Conservation (phyloP, 2,797 vertebrate genomes). For the Chiloscyllium punctatum region DNA sequence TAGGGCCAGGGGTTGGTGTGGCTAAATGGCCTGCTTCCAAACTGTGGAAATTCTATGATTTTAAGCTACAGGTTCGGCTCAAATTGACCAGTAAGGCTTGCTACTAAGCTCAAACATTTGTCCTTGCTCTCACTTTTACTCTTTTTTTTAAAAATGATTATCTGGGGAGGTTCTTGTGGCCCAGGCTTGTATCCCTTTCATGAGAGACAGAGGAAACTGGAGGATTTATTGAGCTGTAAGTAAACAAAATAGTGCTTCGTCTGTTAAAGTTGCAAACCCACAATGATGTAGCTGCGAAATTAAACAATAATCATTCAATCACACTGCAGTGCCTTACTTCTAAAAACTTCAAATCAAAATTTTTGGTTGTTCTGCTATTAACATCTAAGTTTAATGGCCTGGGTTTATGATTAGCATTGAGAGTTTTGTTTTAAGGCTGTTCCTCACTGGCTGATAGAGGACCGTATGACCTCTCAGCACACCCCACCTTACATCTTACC, state of each 20-base stretch:
- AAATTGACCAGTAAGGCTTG: neutral
- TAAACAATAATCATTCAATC: neutral
- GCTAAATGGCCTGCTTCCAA: too few relatives aligned
- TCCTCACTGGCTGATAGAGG: too few relatives aligned
- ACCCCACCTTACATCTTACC: too few relatives aligned
- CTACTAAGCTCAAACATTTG: too few relatives aligned
- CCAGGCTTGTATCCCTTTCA: neutral
- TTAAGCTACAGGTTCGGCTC: neutral
- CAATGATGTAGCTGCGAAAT: neutral
- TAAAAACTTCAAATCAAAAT: neutral
- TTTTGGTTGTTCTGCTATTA: too few relatives aligned
- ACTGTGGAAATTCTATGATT: too few relatives aligned
- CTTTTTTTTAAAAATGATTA: neutral
- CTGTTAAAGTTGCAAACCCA: neutral
- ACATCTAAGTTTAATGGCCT: too few relatives aligned
- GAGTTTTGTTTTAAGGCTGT: too few relatives aligned
- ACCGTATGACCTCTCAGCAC: too few relatives aligned
- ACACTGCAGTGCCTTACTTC: neutral
- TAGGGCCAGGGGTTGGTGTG: too few relatives aligned
- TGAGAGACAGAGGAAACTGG: conserved; percentile 41
- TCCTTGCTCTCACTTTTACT: neutral
- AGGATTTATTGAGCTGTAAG: conserved; percentile 41
- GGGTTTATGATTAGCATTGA: too few relatives aligned
- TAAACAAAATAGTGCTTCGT: neutral
- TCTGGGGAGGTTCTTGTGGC: too few relatives aligned